Conservation (phyloP, 2,113 vertebrate species). For the Eurystomus gularis region DNA sequence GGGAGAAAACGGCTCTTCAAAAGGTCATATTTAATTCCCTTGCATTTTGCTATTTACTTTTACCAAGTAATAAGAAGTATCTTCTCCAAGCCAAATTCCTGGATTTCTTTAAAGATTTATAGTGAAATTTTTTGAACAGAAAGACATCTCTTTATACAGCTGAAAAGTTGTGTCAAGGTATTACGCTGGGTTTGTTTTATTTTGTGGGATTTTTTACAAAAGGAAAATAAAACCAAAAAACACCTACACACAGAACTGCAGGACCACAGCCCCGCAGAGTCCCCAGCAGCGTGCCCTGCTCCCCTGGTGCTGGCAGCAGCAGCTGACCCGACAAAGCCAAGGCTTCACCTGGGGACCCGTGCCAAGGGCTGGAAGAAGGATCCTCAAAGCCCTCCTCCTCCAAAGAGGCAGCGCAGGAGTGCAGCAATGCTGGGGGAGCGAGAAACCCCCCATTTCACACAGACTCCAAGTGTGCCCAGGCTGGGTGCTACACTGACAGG, state of each 20-base stretch:
- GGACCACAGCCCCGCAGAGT: neutral
- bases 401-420: accelerated
- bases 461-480: accelerated
- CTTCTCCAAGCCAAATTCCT: slow-evolving; percentile 31
- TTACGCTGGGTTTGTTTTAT: neutral
- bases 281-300: accelerated
- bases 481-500: neutral
- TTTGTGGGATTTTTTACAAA: neutral
- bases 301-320: neutral
- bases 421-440: accelerated
- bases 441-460: accelerated
- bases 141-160: neutral
- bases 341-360: neutral
- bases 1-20: slow-evolving; percentile 38
- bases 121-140: neutral
- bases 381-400: neutral
- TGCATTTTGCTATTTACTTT: slow-evolving; percentile 44
- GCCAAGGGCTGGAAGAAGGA: neutral
- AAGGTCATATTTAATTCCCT: slow-evolving; percentile 28
- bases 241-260: neutral
- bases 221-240: neutral
- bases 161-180: neutral
- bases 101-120: slow-evolving; percentile 41
- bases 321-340: accelerated
- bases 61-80: neutral